A percentile compares a stretch with the other conserved stretches of the same genome.
Conservation (phyloP, 2,797 vertebrate species). For the Sparus aurata region DNA sequence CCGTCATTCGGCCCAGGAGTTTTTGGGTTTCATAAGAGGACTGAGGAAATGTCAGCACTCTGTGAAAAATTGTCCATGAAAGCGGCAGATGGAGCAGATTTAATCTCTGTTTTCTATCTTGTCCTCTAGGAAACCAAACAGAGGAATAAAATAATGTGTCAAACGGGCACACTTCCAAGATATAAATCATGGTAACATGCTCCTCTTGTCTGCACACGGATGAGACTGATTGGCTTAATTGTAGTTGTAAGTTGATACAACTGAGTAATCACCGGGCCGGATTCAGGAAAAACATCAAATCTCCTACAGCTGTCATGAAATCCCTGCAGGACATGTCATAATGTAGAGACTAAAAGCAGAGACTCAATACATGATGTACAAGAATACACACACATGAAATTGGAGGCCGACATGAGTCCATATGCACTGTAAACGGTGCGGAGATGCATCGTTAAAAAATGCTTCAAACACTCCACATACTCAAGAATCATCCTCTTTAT, state of each 20-base stretch:
- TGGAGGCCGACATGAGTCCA: constrained; percentile 7
- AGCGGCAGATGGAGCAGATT: constrained; percentile 17
- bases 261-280: constrained; percentile 7
- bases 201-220: constrained; percentile 6
- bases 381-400: constrained; percentile 6
- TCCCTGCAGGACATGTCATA: constrained; percentile 45
- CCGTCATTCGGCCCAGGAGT: constrained; percentile 38
- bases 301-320: constrained; percentile 58
- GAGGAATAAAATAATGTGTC: constrained; percentile 11
- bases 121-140: constrained; percentile 50
- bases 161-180: constrained; percentile 7
- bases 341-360: constrained; percentile 39
- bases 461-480: neutral
- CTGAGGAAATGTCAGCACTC: constrained; percentile 6
- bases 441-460: neutral
- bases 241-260: constrained; percentile 45
- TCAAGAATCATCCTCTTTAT: constrained; percentile 6
- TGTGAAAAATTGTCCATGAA: constrained; percentile 29
- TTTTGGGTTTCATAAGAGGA: constrained; percentile 44
- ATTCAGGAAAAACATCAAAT: constrained; percentile 41
- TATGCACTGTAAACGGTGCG: neutral
- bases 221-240: constrained; percentile 30
- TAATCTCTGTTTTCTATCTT: constrained; percentile 30
- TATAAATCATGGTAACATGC: constrained; percentile 1
- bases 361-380: neutral